Evolutionary conservation across 1,140 invertebrate genomes (phyloP).

Genomic region (Bombus impatiens): DNA sequence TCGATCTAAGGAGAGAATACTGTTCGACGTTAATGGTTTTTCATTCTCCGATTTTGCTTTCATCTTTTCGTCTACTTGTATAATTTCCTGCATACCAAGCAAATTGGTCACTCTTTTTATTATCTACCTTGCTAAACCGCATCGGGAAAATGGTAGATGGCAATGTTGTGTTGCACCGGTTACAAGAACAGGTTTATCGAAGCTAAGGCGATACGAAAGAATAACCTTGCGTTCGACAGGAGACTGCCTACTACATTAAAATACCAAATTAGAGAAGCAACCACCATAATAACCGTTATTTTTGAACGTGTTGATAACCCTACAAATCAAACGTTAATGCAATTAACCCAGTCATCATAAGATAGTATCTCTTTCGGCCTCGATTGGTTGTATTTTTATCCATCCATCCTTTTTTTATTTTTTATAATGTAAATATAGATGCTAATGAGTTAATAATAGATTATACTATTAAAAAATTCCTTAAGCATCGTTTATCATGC

Average conservation of each 20-base stretch:
- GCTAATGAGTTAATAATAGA: background rate
- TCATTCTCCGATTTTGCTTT: background rate
- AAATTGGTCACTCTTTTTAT: background rate
- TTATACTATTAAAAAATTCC: background rate
- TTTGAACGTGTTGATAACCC: background rate
- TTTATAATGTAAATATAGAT: background rate
- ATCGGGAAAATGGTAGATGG: background rate
- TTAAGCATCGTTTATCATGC: background rate
- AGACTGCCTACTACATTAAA: background rate
- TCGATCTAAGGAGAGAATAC: too few relatives aligned
- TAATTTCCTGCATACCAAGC: background rate
- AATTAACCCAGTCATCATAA: background rate
- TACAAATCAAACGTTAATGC: too few relatives aligned
- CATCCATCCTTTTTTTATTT: background rate
- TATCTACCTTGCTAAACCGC: too few relatives aligned
- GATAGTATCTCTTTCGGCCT: background rate
- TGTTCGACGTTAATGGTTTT: background rate
- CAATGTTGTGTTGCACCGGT: background rate
- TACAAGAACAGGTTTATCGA: slow-evolving; percentile 8
- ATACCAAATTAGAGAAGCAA: background rate
- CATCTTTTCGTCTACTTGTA: too few relatives aligned
- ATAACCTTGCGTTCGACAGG: background rate
- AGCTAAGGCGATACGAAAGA: background rate
- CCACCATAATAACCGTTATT: background rate
- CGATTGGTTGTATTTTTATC: background rate